Conservation (phyloP, 2,113 vertebrate species). For the Miniopterus natalensis region DNA sequence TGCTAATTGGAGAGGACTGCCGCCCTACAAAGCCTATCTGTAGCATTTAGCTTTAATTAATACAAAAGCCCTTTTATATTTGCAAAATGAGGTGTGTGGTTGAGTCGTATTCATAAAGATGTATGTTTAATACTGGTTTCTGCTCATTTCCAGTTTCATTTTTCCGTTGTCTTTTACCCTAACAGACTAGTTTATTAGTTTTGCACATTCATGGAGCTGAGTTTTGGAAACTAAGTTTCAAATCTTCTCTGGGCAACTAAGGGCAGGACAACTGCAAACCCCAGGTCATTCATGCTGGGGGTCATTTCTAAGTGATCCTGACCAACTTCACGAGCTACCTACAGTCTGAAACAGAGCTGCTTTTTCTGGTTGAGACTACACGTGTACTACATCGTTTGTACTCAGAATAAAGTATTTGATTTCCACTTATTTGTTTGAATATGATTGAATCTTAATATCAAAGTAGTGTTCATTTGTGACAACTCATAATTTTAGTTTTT, state of each 20-base stretch:
- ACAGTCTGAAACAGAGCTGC: conserved; percentile 14
- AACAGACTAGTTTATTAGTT: conserved; percentile 19
- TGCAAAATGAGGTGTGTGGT: conserved; percentile 82
- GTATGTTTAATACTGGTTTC: conserved; percentile 73
- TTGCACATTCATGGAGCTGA: neutral
- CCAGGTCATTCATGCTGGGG: conserved; percentile 42
- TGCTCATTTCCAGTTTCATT: conserved; percentile 80
- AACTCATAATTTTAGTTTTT: conserved; percentile 61
- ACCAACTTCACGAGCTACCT: neutral
- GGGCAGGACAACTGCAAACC: conserved; percentile 13
- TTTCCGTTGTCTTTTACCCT: conserved; percentile 35
- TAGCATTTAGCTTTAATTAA: conserved; percentile 85
- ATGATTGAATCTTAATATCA: neutral
- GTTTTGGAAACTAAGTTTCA: neutral
- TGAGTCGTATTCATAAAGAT: conserved; percentile 79
- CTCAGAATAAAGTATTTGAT: conserved; percentile 63
- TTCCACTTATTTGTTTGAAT: neutral
- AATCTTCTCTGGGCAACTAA: neutral
- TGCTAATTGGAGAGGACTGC: conserved; percentile 85
- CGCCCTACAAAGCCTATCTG: conserved; percentile 75
- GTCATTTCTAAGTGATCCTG: neutral
- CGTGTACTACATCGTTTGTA: conserved; percentile 11
- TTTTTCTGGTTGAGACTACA: conserved; percentile 53
- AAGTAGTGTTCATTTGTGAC: conserved; percentile 13
- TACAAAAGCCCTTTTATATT: conserved; percentile 82